Percentiles rank a stretch among this genome's conserved stretches.
Conservation (phyloP, 2,888 invertebrate species). For the Drymonia ruficornis region DNA sequence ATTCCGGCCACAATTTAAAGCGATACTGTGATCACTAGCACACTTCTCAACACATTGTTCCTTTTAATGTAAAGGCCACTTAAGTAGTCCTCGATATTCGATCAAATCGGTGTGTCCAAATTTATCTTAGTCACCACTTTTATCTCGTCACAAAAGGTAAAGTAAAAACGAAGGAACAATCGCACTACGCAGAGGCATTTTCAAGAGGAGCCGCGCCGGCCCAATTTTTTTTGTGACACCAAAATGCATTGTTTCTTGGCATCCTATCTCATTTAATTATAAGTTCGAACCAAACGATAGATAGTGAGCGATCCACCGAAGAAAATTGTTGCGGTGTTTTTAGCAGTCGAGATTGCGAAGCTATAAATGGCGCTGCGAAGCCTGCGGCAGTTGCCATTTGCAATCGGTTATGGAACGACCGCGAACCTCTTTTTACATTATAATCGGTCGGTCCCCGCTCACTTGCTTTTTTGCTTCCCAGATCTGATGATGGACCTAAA, state of each 20-base stretch:
- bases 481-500: conserved; percentile 61
- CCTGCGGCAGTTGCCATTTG: conserved; percentile 82
- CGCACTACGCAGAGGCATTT: conserved; percentile 66
- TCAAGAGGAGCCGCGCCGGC: conserved; percentile 51
- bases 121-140: neutral
- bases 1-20: conserved; percentile 58
- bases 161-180: conserved; percentile 50
- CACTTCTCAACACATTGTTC: neutral
- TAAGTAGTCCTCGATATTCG: neutral
- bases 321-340: conserved; percentile 76
- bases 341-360: conserved; percentile 77
- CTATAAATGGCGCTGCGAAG: conserved; percentile 76
- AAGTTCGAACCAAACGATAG: conserved; percentile 59
- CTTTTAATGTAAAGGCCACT: neutral
- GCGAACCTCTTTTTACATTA: conserved; percentile 82
- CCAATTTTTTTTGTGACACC: conserved; percentile 52
- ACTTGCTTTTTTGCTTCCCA: conserved; percentile 68
- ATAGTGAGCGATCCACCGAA: conserved; percentile 64
- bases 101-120: neutral
- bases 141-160: conserved; percentile 9
- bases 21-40: neutral
- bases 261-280: conserved; percentile 59
- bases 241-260: conserved; percentile 55
- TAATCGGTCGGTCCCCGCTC: conserved; percentile 76
- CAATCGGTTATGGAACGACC: conserved; percentile 83